phyloP scores from a whole-genome alignment of 2,797 vertebrate species.

The Carcharodon carcharias region DNA sequence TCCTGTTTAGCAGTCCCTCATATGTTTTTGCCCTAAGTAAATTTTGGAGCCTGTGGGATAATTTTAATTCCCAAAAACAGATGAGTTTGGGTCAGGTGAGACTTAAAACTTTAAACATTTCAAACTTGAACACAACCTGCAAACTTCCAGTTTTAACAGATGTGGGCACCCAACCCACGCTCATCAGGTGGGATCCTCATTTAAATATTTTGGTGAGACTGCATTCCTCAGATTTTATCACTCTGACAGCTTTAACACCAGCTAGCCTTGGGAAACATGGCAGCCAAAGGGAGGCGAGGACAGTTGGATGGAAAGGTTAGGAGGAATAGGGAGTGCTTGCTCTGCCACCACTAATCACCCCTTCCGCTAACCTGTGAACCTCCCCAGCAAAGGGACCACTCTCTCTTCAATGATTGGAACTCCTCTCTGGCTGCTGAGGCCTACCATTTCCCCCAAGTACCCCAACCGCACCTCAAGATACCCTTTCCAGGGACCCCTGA shows the following conservation, averaged over 20 bases:
- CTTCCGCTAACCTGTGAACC: too few species aligned
- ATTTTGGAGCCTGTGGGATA: not conserved
- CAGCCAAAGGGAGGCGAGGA: not conserved
- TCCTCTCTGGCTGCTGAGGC: too few species aligned
- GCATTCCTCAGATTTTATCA: not conserved
- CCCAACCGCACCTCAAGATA: too few species aligned
- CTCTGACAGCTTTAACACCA: not conserved
- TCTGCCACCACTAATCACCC: too few species aligned
- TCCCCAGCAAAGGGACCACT: not conserved
- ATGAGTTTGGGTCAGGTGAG: not conserved
- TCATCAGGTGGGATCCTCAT: not conserved
- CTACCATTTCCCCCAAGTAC: too few species aligned
- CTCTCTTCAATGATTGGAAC: too few species aligned
- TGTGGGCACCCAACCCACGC: not conserved
- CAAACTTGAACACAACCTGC: not conserved
- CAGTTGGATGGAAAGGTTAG: not conserved
- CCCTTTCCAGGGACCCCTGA: too few species aligned
- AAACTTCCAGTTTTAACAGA: not conserved
- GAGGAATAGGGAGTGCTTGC: too few species aligned
- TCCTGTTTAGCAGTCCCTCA: not conserved
- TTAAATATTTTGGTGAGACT: not conserved
- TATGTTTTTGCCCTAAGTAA: not conserved
- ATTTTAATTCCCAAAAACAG: not conserved
- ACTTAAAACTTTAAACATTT: not conserved
- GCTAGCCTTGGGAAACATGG: not conserved